Evolutionary conservation across 2,888 invertebrate species (phyloP), one percentile per base, ranked within the genome.

Genomic region (Parapristionchus giblindavisi): DNA sequence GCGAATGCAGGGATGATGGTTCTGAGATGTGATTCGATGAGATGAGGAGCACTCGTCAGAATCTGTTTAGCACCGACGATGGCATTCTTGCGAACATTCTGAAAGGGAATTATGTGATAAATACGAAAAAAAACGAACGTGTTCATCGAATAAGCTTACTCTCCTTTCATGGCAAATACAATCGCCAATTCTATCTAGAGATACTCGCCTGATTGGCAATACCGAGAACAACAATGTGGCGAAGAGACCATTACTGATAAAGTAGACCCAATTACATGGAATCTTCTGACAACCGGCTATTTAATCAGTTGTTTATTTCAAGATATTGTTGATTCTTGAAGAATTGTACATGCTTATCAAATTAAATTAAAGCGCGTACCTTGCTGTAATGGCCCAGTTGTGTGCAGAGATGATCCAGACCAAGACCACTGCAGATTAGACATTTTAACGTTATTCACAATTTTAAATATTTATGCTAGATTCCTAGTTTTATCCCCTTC

Each of bases 381-480:
- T 81, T 78, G 75, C 83, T 85, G 75, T 82, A 84, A 65, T 85
- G 85, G 27, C 84, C 82, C 29, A 85, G 75, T 58, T 84, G 85
- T 61, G 79, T 78, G 63, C 80, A 80, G 24, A 84, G 66, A 32
- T 84, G 83, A n/a, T 84, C 84, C 36, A 84, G 76, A 8, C 82
- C 79, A 32, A 81, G 73, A 32, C 82, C 81, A 43, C 83, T 61
- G 77, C 38, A 79, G 79, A 60, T 77, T 75, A n/a, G 80, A 34
- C 52, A 3, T 21, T 40, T 60, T 79, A 52, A 77, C 76, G 3
- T 77, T 79, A 40, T 29, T 8, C 54, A 54, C 24, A 21, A 3
- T 0, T n/a, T n/a, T n/a, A n/a, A n/a, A n/a, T n/a, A n/a, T n/a
- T n/a, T n/a, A n/a, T n/a, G n/a, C n/a, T n/a, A n/a, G n/a, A n/a